Evolutionary conservation across 1,140 invertebrate species (phyloP).

Genomic region (Bombus terrestris): DNA sequence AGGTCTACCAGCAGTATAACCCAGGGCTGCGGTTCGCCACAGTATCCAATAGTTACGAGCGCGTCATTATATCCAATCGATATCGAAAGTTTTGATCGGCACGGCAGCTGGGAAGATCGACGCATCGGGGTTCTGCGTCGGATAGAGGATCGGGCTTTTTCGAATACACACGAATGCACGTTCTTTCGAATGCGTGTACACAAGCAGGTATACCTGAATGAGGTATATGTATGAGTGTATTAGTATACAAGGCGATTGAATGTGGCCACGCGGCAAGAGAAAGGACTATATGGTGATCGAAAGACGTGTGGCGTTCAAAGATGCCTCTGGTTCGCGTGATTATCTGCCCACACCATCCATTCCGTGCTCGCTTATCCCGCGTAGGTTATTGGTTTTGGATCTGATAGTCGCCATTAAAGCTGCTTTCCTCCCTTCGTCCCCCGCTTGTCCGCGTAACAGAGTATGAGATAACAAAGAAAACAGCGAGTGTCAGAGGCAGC

Average conservation of each 20-base stretch:
- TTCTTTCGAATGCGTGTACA: neutral
- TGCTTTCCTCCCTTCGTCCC: conserved; percentile 61
- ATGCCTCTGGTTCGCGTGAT: conserved; percentile 58
- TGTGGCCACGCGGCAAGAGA: conserved; percentile 27
- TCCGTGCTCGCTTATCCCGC: conserved; percentile 55
- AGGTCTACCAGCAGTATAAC: conserved; percentile 50
- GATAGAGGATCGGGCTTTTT: conserved; percentile 35
- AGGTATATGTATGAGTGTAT: neutral
- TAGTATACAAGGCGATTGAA: conserved; percentile 4
- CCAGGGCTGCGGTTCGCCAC: conserved; percentile 69
- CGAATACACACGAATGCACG: neutral
- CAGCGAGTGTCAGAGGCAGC: conserved; percentile 45
- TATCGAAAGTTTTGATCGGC: conserved; percentile 73
- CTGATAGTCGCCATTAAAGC: conserved; percentile 65
- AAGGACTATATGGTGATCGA: conserved; percentile 41
- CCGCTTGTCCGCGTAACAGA: conserved; percentile 56
- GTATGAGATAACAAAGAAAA: conserved; percentile 62
- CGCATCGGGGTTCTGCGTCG: neutral
- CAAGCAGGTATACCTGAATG: neutral
- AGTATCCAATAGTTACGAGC: conserved; percentile 73
- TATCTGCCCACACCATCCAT: conserved; percentile 65
- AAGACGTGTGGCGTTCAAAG: conserved; percentile 53
- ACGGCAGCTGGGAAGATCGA: conserved; percentile 64
- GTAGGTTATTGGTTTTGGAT: conserved; percentile 70
- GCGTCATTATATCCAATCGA: conserved; percentile 72